phyloP scores from a whole-genome alignment of 2,888 invertebrate species.

The Chaitophorus viminalis region DNA sequence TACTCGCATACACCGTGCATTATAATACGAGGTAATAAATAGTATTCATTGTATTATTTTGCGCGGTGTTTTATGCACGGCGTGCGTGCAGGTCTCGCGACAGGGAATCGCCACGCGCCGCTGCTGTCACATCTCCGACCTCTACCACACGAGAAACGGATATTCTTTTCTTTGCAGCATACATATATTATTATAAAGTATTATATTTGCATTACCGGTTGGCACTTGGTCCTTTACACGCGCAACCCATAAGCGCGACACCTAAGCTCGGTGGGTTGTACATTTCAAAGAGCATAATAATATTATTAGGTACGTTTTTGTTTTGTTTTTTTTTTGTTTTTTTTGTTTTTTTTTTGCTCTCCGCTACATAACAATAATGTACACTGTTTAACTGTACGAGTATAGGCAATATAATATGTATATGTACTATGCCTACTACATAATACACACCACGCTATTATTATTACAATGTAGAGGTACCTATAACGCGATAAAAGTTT shows the following conservation, averaged over 20 bases:
- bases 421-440: too few species aligned
- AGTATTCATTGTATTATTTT: too few species aligned
- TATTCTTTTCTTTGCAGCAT: not conserved
- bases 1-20: too few species aligned
- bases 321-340: not conserved
- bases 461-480: not conserved
- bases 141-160: not conserved
- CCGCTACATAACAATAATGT: too few species aligned
- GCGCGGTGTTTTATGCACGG: too few species aligned
- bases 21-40: too few species aligned
- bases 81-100: not conserved
- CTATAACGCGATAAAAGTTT: slow-evolving; percentile 37
- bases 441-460: not conserved
- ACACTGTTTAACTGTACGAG: too few species aligned
- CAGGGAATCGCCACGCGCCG: not conserved
- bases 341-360: not conserved
- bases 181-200: not conserved
- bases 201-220: not conserved
- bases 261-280: too few species aligned
- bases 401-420: too few species aligned
- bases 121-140: not conserved
- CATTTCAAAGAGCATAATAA: not conserved
- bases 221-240: too few species aligned
- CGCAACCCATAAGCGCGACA: too few species aligned
- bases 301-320: not conserved